Evolutionary conservation across 1,140 invertebrate species (phyloP).

Genomic region (Heliconius hermathena): DNA sequence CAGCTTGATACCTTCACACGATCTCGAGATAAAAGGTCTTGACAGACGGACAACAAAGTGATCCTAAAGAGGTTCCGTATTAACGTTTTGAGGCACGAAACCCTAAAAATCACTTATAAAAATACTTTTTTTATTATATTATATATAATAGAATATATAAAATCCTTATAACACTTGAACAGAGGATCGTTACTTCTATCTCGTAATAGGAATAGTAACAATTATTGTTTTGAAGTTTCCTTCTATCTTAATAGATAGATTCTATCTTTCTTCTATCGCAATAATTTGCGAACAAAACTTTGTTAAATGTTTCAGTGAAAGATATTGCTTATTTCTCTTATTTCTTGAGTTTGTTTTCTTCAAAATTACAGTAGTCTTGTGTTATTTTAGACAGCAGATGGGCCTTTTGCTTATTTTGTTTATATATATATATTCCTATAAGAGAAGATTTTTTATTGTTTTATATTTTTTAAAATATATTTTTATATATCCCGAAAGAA

Average conservation of each 20-base stretch:
- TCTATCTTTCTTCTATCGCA: too few species aligned
- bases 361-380: not conserved
- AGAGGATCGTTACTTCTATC: not conserved
- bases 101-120: too few species aligned
- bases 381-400: not conserved
- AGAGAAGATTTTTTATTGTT: not conserved
- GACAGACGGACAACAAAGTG: too few species aligned
- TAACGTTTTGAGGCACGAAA: too few species aligned
- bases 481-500: too few species aligned
- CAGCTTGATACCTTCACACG: too few species aligned
- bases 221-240: constrained; percentile 10
- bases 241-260: too few species aligned
- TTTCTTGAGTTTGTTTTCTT: not conserved
- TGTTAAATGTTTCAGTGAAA: not conserved
- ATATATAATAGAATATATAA: not conserved
- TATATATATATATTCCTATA: not conserved
- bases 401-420: not conserved
- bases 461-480: too few species aligned
- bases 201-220: constrained; percentile 3
- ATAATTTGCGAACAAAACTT: constrained; percentile 1
- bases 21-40: too few species aligned
- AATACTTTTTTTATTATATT: not conserved
- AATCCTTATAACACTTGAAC: not conserved
- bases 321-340: not conserved
- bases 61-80: too few species aligned